phyloP scores from a whole-genome alignment of 2,113 vertebrate species.

The Chrysemys picta region DNA sequence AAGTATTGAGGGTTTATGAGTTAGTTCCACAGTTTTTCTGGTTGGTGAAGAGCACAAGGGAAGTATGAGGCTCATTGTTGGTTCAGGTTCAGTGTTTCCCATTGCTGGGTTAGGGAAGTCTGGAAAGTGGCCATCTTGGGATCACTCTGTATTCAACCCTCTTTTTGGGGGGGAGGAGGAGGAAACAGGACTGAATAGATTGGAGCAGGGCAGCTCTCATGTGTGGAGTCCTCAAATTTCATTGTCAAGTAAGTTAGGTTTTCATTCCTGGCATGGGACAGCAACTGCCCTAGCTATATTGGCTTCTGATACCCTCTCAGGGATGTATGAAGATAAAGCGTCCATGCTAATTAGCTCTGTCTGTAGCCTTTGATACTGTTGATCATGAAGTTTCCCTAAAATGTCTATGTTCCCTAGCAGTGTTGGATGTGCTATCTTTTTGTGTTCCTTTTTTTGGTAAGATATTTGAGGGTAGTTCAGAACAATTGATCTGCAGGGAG shows the following conservation, averaged over 20 bases:
- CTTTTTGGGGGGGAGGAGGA: not conserved
- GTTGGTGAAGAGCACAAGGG: not conserved
- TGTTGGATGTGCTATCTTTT: not conserved
- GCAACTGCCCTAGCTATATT: not conserved
- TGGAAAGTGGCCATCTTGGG: not conserved
- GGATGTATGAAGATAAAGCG: not conserved
- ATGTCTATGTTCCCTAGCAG: not conserved
- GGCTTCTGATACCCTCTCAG: not conserved
- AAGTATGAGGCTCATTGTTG: not conserved
- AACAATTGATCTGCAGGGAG: not conserved
- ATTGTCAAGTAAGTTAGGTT: not conserved
- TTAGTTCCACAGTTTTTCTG: not conserved
- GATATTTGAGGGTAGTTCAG: not conserved
- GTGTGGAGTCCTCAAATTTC: not conserved
- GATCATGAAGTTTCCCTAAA: not conserved
- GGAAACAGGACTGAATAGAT: not conserved
- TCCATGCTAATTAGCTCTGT: not conserved
- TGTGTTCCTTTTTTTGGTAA: not conserved
- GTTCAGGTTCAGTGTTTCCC: not conserved
- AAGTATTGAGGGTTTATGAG: not conserved
- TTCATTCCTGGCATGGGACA: not conserved
- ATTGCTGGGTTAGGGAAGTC: not conserved
- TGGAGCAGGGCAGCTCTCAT: not conserved
- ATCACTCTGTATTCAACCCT: not conserved
- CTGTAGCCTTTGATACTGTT: not conserved